These are phyloP conservation scores for Antigone vipio DNA, from an alignment of 2,113 vertebrate genomes.

Conservation along the genomic window DNA sequence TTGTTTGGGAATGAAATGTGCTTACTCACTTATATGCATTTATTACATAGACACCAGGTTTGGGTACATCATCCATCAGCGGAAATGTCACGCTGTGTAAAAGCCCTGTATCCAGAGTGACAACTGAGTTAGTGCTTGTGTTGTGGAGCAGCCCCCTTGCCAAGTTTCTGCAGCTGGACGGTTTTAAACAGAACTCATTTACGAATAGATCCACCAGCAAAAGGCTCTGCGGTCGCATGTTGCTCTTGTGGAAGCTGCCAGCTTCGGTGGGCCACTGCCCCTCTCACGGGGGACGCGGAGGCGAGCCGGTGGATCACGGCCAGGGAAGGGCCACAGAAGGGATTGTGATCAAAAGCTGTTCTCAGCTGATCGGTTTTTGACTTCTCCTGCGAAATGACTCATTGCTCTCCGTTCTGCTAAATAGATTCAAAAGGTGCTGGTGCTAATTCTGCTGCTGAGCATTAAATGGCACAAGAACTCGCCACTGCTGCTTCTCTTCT, in stretches of 20 bases:
- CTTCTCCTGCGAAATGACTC: neutral
- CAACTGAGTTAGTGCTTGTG: conserved; percentile 35
- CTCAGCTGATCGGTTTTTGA: neutral
- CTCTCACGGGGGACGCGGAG: neutral
- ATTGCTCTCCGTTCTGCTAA: neutral
- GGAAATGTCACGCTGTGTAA: neutral
- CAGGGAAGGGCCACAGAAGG: neutral
- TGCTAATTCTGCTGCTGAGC: neutral
- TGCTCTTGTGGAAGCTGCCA: neutral
- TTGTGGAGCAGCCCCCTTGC: conserved; percentile 2
- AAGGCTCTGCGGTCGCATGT: neutral
- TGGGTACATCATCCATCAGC: conserved; percentile 53
- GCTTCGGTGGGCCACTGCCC: neutral
- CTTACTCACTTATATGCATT: conserved; percentile 30
- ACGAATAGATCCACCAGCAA: neutral
- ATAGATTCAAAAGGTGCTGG: neutral
- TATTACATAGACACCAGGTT: neutral
- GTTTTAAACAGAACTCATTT: conserved; percentile 30
- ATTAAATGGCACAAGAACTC: neutral
- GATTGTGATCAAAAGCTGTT: neutral
- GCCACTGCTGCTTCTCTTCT: neutral
- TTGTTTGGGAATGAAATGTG: conserved; percentile 47
- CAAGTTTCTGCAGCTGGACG: conserved; percentile 33
- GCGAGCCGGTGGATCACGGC: accelerated
- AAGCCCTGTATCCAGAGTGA: neutral